Base-by-base conservation (phyloP, 2,888 invertebrate genomes). In the Idaea dimidiata region DNA sequence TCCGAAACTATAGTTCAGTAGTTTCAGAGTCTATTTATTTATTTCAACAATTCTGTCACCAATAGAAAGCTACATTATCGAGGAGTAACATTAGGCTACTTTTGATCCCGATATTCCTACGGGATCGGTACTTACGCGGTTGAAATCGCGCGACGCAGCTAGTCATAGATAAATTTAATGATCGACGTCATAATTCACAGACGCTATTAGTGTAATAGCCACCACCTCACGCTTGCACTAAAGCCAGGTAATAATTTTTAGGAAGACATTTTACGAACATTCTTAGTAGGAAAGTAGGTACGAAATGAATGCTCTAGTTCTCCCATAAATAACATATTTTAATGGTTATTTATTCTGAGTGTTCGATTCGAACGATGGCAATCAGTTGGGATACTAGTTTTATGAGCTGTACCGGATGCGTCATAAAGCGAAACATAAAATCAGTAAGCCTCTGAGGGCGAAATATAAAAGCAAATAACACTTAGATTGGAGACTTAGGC, bases 401-500 rank as follows among this genome's bases (percentile, higher is more conserved):
- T 89, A 90, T 84, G 85, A 81, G 82, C 81, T 82, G 85, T 84
- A 83, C 85, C 87, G 84, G 88, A 87, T 87, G 87, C 83, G 87
- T 87, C 80, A 89, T 90, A 90, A 90, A 90, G 83, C 70, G 81
- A 79, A 82, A 81, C 84, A 88, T 90, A 89, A 89, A 90, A 90
- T 87, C 88, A 85, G 84, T 86, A 86, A 87, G 85, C 86, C 82
- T 85, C 76, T 79, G 82, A 80, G 82, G 81, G 81, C 81, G 82
- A 86, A 87, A 87, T 87, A 89, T 87, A 86, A 88, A 88, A 89
- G 86, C 86, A 89, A 89, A 89, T 88, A 88, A 87, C 84, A 87
- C 87, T 87, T 87, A 84, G 81, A 87, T 86, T 82, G 83, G 82
- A 84, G 83, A 85, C 85, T 88, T 83, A 83, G 82, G 80, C 77